phyloP scores from a whole-genome alignment of 2,113 vertebrate species.

The Mastomys natalensis region DNA sequence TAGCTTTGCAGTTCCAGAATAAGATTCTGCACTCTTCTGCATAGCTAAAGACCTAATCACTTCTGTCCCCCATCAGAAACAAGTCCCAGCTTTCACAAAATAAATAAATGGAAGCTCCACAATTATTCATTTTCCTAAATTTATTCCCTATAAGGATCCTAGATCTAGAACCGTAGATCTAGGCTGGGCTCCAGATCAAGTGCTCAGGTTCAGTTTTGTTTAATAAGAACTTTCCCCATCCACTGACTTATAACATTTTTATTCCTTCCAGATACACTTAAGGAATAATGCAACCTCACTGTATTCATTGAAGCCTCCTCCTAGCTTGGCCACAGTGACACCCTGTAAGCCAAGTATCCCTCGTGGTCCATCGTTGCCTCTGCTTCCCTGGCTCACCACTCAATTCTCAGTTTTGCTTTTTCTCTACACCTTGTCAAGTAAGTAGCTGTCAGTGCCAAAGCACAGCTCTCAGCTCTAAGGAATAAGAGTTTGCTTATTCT shows the following conservation, averaged over 20 bases:
- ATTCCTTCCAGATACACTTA: not conserved
- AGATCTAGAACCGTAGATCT: not conserved
- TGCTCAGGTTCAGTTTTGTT: not conserved
- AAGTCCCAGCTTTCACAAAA: conserved; percentile 34
- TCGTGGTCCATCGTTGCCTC: not conserved
- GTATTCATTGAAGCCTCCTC: not conserved
- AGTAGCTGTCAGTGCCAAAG: not conserved
- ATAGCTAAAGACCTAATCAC: not conserved
- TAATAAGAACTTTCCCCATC: not conserved
- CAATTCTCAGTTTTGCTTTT: not conserved
- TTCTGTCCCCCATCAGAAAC: not conserved
- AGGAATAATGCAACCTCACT: not conserved
- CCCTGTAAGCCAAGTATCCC: not conserved
- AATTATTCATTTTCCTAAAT: conserved; percentile 52
- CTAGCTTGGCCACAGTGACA: not conserved
- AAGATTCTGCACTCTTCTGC: not conserved
- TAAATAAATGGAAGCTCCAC: conserved; percentile 13
- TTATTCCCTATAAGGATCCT: not conserved
- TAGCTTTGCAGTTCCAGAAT: not conserved
- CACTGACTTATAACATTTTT: not conserved
- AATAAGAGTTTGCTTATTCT: not conserved
- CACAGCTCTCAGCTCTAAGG: not conserved
- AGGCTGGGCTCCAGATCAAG: not conserved
- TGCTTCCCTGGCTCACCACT: not conserved
- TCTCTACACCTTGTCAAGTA: not conserved